Percentiles rank a stretch among this genome's conserved stretches.
These are phyloP conservation scores for Protomyctophum bolini DNA, from an alignment of 2,113 vertebrate species.

Conservation along the genomic window DNA sequence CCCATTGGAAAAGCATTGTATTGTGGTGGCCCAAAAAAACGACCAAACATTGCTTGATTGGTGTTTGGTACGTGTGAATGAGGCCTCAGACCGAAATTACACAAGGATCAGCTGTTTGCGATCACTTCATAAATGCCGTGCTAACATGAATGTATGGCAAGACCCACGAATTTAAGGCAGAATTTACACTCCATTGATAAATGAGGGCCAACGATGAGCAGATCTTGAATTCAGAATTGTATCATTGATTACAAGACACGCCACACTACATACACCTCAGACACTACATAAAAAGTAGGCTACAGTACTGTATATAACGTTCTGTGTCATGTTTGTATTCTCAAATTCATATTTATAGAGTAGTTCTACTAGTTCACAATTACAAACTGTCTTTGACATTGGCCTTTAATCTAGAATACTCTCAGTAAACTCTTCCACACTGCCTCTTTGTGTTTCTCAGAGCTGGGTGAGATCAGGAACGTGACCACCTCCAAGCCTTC, in stretches of 20 bases:
- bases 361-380: background rate
- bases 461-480: constrained; percentile 95
- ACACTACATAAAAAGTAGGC: no score
- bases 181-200: no score
- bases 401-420: background rate
- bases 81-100: no score
- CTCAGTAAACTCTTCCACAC: background rate
- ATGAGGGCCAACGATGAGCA: constrained; percentile 4
- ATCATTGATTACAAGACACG: constrained; percentile 32
- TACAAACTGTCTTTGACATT: background rate
- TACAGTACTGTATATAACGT: constrained; percentile 5
- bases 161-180: no score
- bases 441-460: constrained; percentile 68
- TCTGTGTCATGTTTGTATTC: background rate
- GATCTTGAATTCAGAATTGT: constrained; percentile 13
- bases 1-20: no score
- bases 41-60: no score
- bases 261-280: background rate
- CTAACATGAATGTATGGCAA: no score
- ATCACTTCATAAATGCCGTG: no score
- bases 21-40: no score
- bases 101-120: no score
- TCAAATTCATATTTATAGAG: constrained; percentile 2
- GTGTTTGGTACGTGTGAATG: no score
- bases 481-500: constrained; percentile 92